phyloP scores from a whole-genome alignment of 2,113 vertebrate species.

The Chaenogobius annularis region DNA sequence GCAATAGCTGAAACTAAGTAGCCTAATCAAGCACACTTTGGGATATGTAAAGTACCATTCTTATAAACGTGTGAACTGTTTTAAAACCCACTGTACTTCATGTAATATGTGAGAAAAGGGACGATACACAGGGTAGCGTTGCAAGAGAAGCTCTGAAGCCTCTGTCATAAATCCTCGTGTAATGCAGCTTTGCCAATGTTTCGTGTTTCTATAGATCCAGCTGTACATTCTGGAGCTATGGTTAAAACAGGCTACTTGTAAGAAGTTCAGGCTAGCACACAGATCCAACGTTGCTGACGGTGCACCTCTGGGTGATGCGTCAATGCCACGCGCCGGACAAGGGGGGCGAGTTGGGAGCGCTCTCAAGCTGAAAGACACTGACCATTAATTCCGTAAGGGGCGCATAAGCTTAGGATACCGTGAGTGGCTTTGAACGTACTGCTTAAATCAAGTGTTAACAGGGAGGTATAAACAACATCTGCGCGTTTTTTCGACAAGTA shows the following conservation, averaged over 20 bases:
- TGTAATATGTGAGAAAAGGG: no score
- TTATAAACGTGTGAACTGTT: no score
- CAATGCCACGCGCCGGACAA: neutral
- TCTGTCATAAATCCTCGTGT: no score
- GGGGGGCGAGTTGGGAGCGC: neutral
- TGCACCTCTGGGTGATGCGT: constrained; percentile 9
- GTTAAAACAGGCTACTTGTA: neutral
- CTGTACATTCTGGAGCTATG: neutral
- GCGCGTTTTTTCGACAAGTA: neutral
- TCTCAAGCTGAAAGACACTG: constrained; percentile 9
- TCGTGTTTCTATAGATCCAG: no score
- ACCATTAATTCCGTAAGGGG: constrained; percentile 7
- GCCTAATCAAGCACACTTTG: no score
- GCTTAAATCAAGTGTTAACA: neutral
- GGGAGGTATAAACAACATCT: constrained; percentile 2
- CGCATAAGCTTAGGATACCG: neutral
- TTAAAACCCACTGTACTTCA: no score
- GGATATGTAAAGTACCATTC: no score
- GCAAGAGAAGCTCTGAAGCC: no score
- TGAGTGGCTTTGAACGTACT: neutral
- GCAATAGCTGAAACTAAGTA: no score
- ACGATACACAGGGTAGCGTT: no score
- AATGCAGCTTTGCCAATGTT: no score
- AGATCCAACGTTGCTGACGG: neutral
- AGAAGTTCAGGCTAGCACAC: neutral